Evolutionary conservation across 2,888 invertebrate genomes (phyloP).

Genomic region (Aleiodes leptofemur): DNA sequence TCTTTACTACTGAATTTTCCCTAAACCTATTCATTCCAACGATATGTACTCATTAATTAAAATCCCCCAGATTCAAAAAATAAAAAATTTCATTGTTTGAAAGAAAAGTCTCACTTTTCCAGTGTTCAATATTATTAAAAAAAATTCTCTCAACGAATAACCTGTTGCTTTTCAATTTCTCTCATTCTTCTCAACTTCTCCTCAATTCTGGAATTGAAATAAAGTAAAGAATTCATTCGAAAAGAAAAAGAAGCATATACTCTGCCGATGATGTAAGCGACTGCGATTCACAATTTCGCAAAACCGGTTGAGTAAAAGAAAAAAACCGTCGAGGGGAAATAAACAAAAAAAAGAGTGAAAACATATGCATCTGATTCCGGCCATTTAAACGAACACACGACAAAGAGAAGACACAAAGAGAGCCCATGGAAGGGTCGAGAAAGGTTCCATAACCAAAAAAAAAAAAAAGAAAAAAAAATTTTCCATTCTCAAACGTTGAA

Average conservation of each 20-base stretch:
- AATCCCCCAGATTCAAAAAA: no score
- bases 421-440: constrained; percentile 3
- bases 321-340: not conserved
- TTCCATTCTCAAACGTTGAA: no score
- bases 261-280: constrained; percentile 13
- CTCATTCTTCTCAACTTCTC: not conserved
- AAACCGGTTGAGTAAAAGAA: constrained; percentile 15
- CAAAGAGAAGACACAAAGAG: constrained; percentile 16
- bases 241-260: not conserved
- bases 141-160: not conserved
- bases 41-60: no score
- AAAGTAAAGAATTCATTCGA: not conserved
- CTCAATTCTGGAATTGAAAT: not conserved
- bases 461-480: constrained; percentile 9
- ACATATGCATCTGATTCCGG: not conserved
- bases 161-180: constrained; percentile 21
- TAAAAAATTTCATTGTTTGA: not conserved
- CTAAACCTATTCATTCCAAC: no score
- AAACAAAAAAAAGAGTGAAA: not conserved
- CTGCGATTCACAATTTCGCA: not conserved
- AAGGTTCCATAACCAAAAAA: constrained; percentile 17
- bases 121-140: not conserved
- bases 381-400: constrained; percentile 33
- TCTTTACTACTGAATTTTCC: no score
- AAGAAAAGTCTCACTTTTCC: not conserved